Base-by-base conservation (phyloP, 2,888 invertebrate species). In the Microchrysa polita region DNA sequence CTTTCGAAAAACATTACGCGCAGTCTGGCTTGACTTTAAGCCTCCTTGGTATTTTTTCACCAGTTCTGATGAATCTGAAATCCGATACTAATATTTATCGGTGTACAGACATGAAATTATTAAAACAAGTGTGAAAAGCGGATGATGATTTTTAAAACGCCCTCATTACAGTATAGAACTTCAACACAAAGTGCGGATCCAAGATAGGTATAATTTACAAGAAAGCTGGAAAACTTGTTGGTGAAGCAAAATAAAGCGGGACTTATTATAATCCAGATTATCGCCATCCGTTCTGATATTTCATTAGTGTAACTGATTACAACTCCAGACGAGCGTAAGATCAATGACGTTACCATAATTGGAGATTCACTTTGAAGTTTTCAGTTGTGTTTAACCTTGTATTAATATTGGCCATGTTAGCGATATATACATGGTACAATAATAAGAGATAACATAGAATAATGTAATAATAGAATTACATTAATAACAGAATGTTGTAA, bases 271-370 rank as follows among this genome's bases (percentile, higher is more conserved):
- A 65, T 65, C 65, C 48, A 48, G 65, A 65, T 65, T 65, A 65
- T 44, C 48, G 22, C 65, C 20, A 48, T 48, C 48, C 48, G 12
- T 12, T 44, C 18, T 12, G 65, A 44, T 65, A 65, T 20, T 42
- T 44, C 65, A 65, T 65, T 20, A 23, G 65, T 22, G 48, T 65
- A 65, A 48, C 65, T 65, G 65, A 65, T 65, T 65, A 65, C 20
- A 48, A 48, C 22, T 65, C 44, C 65, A 44, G 44, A 65, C 65
- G 48, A 27, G 48, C 65, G 18, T 0, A 22, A 44, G 44, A 65
- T 65, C 48, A 20, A 18, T 48, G 65, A 65, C 52, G 4, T 52
- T 44, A 10, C 16, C 52, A 52, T 52, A 1, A 52, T 5, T 10
- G 12, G 16, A 52, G n/a, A 10, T 16, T 4, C 5, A 52, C 5